These are phyloP conservation scores for Mesitornis unicolor DNA, from an alignment of 2,113 vertebrate genomes.

Conservation along the genomic window DNA sequence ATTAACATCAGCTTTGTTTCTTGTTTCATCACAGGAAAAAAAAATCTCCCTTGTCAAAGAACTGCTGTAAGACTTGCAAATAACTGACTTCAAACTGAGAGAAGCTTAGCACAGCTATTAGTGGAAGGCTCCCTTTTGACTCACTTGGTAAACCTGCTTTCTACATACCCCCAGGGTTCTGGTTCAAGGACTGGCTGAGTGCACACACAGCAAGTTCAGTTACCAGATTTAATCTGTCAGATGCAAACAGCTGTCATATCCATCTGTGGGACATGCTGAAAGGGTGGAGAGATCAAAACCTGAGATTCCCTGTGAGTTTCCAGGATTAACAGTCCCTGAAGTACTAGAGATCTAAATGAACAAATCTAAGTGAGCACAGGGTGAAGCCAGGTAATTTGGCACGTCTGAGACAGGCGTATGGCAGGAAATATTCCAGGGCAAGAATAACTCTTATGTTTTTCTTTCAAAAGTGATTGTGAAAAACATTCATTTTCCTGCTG, in stretches of 20 bases:
- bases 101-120: slow-evolving; percentile 55
- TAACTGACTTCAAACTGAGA: slow-evolving; percentile 58
- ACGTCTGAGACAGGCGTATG: not conserved
- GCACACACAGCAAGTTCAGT: slow-evolving; percentile 45
- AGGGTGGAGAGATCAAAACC: slow-evolving; percentile 36
- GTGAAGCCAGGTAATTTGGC: slow-evolving; percentile 5
- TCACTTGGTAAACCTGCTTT: slow-evolving; percentile 50
- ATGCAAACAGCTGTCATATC: slow-evolving; percentile 45
- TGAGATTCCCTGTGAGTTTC: not conserved
- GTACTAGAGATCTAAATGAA: not conserved
- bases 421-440: not conserved
- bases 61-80: slow-evolving; percentile 39
- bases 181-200: slow-evolving; percentile 41
- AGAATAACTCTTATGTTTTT: not conserved
- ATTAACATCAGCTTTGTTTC: not conserved
- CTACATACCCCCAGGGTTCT: slow-evolving; percentile 24
- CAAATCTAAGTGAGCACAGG: not conserved
- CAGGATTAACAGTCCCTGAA: not conserved
- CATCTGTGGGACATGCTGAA: slow-evolving; percentile 37
- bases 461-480: not conserved
- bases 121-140: slow-evolving; percentile 27
- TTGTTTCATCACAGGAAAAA: slow-evolving; percentile 16
- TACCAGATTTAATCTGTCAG: slow-evolving; percentile 59
- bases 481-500: not conserved
- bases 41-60: slow-evolving; percentile 5